Conservation (phyloP, 2,888 invertebrate species). For the Melanchra persicariae region DNA sequence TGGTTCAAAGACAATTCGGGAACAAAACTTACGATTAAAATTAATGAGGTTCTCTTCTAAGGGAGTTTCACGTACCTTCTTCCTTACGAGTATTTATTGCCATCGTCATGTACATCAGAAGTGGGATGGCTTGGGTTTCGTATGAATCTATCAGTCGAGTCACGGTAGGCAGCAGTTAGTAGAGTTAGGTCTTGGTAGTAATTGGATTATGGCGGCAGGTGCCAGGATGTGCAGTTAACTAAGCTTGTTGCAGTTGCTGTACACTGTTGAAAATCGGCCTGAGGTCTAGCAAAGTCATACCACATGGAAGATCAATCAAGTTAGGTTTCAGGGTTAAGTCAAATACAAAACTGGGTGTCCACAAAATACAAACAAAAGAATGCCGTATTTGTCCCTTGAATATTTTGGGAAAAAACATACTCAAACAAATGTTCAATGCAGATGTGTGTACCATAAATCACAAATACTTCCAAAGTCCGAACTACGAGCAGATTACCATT, state of each 20-base stretch:
- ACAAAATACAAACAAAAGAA: not conserved
- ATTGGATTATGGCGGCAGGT: constrained; percentile 20
- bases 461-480: constrained; percentile 62
- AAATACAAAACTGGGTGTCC: not conserved
- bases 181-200: constrained; percentile 3
- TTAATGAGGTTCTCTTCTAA: constrained; percentile 77
- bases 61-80: constrained; percentile 48
- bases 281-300: not conserved
- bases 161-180: not conserved
- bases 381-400: not conserved
- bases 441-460: constrained; percentile 72
- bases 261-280: not conserved
- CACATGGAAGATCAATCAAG: not conserved
- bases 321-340: not conserved
- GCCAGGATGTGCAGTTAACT: not conserved
- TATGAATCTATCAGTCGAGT: constrained; percentile 19
- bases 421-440: constrained; percentile 31
- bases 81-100: constrained; percentile 4
- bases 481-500: constrained; percentile 66
- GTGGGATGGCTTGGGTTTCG: not conserved
- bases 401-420: not conserved
- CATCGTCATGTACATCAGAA: not conserved
- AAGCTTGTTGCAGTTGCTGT: not conserved
- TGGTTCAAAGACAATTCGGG: constrained; percentile 71
- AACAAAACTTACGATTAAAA: constrained; percentile 76